These are phyloP conservation scores for Glaucidium brasilianum DNA, from an alignment of 2,113 vertebrate genomes.

Conservation along the genomic window DNA sequence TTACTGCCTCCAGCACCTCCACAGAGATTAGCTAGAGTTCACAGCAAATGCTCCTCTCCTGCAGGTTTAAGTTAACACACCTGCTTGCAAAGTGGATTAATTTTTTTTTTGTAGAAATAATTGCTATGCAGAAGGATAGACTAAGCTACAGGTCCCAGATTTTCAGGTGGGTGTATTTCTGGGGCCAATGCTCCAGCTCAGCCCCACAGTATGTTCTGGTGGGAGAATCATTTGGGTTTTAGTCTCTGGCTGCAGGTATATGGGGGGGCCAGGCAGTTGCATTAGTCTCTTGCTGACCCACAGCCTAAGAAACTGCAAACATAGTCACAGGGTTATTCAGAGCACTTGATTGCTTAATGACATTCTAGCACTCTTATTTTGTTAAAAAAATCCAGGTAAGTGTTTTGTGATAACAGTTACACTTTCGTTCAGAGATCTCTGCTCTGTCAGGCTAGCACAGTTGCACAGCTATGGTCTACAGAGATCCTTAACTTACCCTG, in stretches of 20 bases:
- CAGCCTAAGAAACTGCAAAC: background rate
- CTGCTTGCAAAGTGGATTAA: background rate
- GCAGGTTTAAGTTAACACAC: background rate
- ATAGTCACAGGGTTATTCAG: background rate
- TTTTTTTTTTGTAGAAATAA: background rate
- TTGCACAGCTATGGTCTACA: background rate
- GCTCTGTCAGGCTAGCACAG: background rate
- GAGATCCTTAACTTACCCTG: background rate
- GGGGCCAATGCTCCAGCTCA: background rate
- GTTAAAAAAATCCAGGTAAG: background rate
- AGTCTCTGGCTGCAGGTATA: background rate
- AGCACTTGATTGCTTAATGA: background rate
- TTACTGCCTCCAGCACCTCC: background rate
- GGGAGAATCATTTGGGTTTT: background rate
- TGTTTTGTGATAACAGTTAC: background rate
- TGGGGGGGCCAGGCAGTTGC: background rate
- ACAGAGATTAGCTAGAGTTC: background rate
- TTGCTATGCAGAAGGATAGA: background rate
- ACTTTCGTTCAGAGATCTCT: background rate
- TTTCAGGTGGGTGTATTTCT: background rate
- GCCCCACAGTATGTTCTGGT: background rate
- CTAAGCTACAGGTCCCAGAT: background rate
- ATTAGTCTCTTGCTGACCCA: background rate
- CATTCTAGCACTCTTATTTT: background rate
- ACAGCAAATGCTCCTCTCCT: background rate